These are phyloP conservation scores for Mythimna lalbum DNA, from an alignment of 2,888 invertebrate genomes.

Conservation along the genomic window DNA sequence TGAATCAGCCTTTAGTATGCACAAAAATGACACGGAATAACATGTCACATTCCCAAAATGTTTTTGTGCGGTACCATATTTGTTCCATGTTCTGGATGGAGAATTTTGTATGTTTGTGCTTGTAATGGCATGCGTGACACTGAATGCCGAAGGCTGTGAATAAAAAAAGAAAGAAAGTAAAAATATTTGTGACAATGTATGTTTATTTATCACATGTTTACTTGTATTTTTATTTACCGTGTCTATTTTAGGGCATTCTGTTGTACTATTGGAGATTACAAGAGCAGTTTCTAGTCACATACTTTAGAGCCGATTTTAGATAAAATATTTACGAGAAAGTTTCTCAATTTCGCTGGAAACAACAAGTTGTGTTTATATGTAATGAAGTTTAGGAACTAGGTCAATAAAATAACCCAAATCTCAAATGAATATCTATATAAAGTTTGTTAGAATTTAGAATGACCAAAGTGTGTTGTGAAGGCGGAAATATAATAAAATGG, in stretches of 20 bases:
- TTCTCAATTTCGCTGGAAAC: background rate
- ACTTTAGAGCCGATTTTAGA: too few species aligned
- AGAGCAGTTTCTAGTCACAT: too few species aligned
- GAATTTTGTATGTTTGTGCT: slow-evolving; percentile 28
- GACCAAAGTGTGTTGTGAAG: too few species aligned
- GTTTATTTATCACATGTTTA: slow-evolving; percentile 16
- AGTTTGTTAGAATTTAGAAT: too few species aligned
- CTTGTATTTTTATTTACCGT: slow-evolving; percentile 12
- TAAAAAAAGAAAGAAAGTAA: slow-evolving; percentile 2
- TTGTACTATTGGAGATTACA: background rate
- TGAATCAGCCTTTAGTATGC: slow-evolving; percentile 17
- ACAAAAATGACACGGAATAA: slow-evolving; percentile 16
- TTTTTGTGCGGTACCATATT: slow-evolving; percentile 17
- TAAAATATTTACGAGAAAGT: too few species aligned
- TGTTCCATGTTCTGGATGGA: slow-evolving; percentile 17
- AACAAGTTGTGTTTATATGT: background rate
- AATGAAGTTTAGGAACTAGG: background rate
- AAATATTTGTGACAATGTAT: background rate
- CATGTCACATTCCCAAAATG: slow-evolving; percentile 15
- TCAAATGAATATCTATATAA: too few species aligned
- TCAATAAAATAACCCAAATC: too few species aligned
- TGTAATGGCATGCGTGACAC: slow-evolving; percentile 29
- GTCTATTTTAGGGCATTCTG: background rate
- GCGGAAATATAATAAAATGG: too few species aligned
- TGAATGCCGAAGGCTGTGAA: background rate